Evolutionary conservation across 2,113 vertebrate genomes (phyloP).

Genomic region (Columbina picui): DNA sequence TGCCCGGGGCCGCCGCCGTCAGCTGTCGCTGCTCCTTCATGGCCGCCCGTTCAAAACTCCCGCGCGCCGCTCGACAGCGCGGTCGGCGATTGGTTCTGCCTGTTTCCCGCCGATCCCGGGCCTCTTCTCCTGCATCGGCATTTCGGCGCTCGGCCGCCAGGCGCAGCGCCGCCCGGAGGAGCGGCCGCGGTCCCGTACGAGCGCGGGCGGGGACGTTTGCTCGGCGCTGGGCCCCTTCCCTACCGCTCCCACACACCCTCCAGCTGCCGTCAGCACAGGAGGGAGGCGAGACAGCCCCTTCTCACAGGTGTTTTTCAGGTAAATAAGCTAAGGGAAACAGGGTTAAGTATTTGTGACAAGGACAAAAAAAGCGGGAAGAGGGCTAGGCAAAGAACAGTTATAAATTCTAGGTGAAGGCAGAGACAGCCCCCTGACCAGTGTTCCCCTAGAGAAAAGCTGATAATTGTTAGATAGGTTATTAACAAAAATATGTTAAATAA

Average conservation of each 20-base stretch:
- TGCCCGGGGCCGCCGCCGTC: background rate
- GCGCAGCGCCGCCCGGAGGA: no score
- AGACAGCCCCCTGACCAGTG: no score
- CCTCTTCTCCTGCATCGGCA: rapidly evolving
- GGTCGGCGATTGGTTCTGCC: background rate
- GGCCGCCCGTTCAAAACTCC: background rate
- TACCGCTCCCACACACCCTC: no score
- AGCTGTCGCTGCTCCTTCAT: no score
- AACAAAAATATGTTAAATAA: background rate
- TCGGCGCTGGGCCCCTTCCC: background rate
- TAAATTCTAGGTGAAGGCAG: background rate
- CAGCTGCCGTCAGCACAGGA: rapidly evolving
- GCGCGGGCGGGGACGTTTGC: background rate
- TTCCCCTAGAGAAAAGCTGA: background rate
- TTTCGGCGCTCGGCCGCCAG: background rate
- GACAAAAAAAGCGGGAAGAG: no score
- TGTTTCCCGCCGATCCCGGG: background rate
- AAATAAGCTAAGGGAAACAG: no score
- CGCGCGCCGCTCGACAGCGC: background rate
- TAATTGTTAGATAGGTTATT: background rate
- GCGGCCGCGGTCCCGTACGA: no score
- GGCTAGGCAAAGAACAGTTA: no score
- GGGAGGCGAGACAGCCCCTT: background rate
- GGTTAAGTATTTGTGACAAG: no score
- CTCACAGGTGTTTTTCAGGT: no score